These are phyloP conservation scores for Girardinus metallicus DNA, from an alignment of 2,797 vertebrate genomes.

Conservation along the genomic window DNA sequence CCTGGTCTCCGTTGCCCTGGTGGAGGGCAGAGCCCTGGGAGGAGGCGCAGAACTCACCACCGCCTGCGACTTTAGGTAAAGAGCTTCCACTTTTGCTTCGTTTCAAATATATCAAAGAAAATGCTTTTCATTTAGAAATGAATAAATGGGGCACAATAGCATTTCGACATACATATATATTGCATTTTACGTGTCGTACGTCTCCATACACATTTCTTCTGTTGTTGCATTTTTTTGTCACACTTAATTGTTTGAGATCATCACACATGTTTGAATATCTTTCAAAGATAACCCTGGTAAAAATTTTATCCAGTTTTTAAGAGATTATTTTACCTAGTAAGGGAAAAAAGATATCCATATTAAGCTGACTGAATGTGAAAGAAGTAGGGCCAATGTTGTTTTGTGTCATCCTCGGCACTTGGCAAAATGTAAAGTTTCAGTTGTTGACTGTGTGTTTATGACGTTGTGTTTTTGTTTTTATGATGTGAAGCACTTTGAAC, in stretches of 20 bases:
- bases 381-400: no score
- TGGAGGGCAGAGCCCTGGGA: conserved; percentile 92
- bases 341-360: neutral
- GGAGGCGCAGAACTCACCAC: conserved; percentile 94
- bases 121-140: neutral
- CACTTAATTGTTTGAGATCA: neutral
- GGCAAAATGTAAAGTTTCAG: no score
- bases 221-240: neutral
- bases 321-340: neutral
- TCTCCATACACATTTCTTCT: neutral
- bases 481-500: no score
- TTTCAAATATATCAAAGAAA: neutral
- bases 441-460: no score
- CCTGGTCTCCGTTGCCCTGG: conserved; percentile 90
- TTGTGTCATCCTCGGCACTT: no score
- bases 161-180: neutral
- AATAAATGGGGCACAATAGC: neutral
- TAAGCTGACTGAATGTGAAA: neutral
- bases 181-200: neutral
- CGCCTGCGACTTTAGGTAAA: conserved; percentile 96
- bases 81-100: neutral
- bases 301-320: neutral
- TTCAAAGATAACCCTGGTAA: neutral
- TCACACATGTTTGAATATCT: neutral
- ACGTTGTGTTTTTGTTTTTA: no score